These are phyloP conservation scores for Pangasius macronema DNA, from an alignment of 2,797 vertebrate genomes.

Conservation along the genomic window DNA sequence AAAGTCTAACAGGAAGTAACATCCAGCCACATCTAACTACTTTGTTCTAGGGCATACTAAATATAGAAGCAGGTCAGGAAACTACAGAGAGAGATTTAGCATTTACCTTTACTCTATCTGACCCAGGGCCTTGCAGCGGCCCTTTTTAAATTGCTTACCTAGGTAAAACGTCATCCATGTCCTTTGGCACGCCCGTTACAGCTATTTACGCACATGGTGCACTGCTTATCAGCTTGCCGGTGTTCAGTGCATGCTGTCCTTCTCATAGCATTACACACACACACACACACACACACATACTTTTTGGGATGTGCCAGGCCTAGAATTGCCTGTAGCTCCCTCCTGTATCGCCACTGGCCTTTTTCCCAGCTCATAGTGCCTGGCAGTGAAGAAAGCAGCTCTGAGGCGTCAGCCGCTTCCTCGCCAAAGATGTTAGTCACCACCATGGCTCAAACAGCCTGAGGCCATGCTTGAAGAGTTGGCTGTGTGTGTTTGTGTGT, in stretches of 20 bases:
- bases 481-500: slow-evolving; percentile 33
- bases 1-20: slow-evolving; percentile 66
- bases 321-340: slow-evolving; percentile 54
- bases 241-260: slow-evolving; percentile 40
- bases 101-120: slow-evolving; percentile 62
- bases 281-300: slow-evolving; percentile 3
- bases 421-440: slow-evolving; percentile 60
- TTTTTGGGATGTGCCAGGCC: slow-evolving; percentile 43
- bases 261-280: slow-evolving; percentile 34
- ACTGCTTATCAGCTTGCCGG: slow-evolving; percentile 46
- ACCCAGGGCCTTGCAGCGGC: slow-evolving; percentile 12
- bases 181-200: slow-evolving; percentile 44
- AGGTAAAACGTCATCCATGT: slow-evolving; percentile 55
- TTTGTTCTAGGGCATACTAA: slow-evolving; percentile 57
- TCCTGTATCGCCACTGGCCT: slow-evolving; percentile 60
- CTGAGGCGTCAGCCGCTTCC: slow-evolving; percentile 51
- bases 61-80: slow-evolving; percentile 65
- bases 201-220: slow-evolving; percentile 47
- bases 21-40: slow-evolving; percentile 54
- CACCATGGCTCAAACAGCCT: slow-evolving; percentile 59
- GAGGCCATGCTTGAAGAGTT: slow-evolving; percentile 64
- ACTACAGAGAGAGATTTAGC: slow-evolving; percentile 60
- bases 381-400: slow-evolving; percentile 46
- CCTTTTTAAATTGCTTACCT: slow-evolving; percentile 26
- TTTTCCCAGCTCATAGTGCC: slow-evolving; percentile 49